A percentile compares a stretch with the other conserved stretches of the same genome.
These are phyloP conservation scores for Crotalus helleri DNA, from an alignment of 2,113 vertebrate genomes.

Conservation along the genomic window DNA sequence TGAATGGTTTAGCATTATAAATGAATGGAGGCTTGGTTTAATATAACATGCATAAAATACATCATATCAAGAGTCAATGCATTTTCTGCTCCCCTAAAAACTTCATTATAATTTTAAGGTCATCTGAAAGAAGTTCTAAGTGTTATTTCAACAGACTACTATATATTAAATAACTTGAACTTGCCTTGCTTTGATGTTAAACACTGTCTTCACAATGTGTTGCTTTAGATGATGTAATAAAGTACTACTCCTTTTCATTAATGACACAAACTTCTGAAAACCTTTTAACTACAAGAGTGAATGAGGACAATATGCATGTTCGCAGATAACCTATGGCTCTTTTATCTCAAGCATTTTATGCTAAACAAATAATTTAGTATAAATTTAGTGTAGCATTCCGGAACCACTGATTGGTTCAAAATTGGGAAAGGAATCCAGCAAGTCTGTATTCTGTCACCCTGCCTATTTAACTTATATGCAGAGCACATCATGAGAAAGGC, in stretches of 20 bases:
- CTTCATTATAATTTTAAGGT: background rate
- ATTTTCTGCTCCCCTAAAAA: background rate
- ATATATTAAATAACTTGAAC: background rate
- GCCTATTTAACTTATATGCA: too few relatives aligned
- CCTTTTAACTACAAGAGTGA: background rate
- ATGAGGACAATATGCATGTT: background rate
- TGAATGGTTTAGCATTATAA: background rate
- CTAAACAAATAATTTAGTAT: background rate
- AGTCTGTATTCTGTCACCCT: too few relatives aligned
- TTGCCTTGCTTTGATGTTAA: background rate
- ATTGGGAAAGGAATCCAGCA: too few relatives aligned
- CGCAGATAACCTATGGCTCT: background rate
- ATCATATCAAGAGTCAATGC: background rate
- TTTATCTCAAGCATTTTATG: background rate
- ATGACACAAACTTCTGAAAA: background rate
- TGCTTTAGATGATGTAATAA: background rate
- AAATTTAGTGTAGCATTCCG: background rate
- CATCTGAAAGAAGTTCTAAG: background rate
- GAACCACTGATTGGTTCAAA: too few relatives aligned
- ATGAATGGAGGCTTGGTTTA: background rate
- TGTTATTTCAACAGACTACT: background rate
- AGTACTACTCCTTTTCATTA: background rate
- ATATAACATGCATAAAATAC: background rate
- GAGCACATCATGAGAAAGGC: too few relatives aligned
- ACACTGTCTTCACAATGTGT: background rate